These are phyloP conservation scores for Timandra comae DNA, from an alignment of 2,888 invertebrate species.

Conservation along the genomic window DNA sequence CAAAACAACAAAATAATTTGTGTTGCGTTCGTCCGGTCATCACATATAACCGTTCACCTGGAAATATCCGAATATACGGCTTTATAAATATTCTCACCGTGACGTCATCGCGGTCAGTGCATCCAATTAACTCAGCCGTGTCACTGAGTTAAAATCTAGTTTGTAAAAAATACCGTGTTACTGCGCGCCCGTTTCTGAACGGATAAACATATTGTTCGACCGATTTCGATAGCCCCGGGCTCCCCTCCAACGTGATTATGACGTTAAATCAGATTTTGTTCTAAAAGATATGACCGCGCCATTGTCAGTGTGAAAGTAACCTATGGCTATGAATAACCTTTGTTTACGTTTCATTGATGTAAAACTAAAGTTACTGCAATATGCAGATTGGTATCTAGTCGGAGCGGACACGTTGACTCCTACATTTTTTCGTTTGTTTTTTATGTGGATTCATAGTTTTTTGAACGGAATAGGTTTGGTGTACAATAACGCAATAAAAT, in stretches of 20 bases:
- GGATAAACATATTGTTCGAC: slow-evolving; percentile 36
- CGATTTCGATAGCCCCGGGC: slow-evolving; percentile 17
- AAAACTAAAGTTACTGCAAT: no score
- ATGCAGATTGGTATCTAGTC: no score
- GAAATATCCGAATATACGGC: slow-evolving; percentile 50
- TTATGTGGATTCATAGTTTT: no score
- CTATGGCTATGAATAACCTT: slow-evolving; percentile 11
- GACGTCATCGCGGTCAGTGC: slow-evolving; percentile 52
- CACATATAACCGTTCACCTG: slow-evolving; percentile 33
- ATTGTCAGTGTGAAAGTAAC: slow-evolving; percentile 4
- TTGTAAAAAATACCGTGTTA: slow-evolving; percentile 60
- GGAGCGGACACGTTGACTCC: no score
- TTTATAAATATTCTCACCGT: slow-evolving; percentile 56
- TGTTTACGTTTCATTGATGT: slow-evolving; percentile 11
- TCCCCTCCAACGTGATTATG: slow-evolving; percentile 36
- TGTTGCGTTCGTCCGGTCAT: no score
- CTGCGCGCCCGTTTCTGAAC: slow-evolving; percentile 32
- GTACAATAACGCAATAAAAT: no score
- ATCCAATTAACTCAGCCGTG: slow-evolving; percentile 59
- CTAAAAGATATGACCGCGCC: slow-evolving; percentile 28
- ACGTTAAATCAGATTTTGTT: slow-evolving; percentile 40
- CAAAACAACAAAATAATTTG: no score
- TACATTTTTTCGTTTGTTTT: no score
- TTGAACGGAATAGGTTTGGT: no score
- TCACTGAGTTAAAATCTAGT: slow-evolving; percentile 31